Evolutionary conservation across 2,797 vertebrate genomes (phyloP).

Genomic region (Cynopterus sphinx): DNA sequence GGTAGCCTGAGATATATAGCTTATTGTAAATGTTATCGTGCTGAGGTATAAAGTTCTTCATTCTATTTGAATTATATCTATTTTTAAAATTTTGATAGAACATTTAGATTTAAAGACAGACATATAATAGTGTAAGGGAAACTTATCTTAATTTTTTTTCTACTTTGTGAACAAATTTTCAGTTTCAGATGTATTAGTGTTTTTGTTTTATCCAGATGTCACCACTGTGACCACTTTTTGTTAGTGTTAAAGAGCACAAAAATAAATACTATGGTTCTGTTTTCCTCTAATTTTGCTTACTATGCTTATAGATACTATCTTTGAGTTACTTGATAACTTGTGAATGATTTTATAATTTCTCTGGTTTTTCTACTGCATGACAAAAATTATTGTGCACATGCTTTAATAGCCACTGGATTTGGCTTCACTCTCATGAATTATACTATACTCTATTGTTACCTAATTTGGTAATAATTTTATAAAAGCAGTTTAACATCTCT

Average conservation of each 20-base stretch:
- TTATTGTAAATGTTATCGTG: neutral
- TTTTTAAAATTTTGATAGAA: slow-evolving; percentile 1
- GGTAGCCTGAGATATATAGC: neutral
- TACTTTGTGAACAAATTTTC: neutral
- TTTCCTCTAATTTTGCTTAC: neutral
- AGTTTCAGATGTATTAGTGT: neutral
- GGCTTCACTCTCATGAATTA: slow-evolving; percentile 48
- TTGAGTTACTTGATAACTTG: slow-evolving; percentile 52
- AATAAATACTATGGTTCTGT: neutral
- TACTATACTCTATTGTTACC: slow-evolving; percentile 54
- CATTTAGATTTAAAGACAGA: slow-evolving; percentile 19
- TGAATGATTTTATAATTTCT: slow-evolving; percentile 39
- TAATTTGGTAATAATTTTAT: slow-evolving; percentile 81
- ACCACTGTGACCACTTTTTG: neutral
- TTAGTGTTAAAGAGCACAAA: neutral
- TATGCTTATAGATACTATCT: neutral
- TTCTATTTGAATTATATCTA: neutral
- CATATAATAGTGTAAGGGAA: neutral
- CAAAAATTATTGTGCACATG: slow-evolving; percentile 33
- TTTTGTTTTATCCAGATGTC: neutral
- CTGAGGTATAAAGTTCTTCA: neutral
- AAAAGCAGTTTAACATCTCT: slow-evolving; percentile 76
- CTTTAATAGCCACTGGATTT: slow-evolving; percentile 64
- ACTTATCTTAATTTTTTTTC: neutral
- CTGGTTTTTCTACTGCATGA: slow-evolving; percentile 28